A percentile compares a stretch with the other conserved stretches of the same genome.
phyloP scores from a whole-genome alignment of 2,113 vertebrate genomes.

The Gila orcuttii region DNA sequence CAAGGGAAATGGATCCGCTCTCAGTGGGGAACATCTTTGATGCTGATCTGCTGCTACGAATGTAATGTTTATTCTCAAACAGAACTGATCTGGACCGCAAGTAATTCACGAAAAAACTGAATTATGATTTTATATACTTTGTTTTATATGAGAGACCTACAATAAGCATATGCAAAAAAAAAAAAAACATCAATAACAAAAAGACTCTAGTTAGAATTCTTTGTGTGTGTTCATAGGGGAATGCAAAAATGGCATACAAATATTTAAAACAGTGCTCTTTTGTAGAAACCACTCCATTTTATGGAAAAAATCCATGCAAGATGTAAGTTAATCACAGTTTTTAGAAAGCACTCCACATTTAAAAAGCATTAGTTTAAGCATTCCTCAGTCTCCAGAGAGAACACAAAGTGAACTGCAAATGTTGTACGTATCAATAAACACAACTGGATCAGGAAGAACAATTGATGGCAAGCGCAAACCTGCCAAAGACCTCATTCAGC shows the following conservation, averaged over 20 bases:
- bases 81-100: neutral
- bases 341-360: neutral
- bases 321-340: neutral
- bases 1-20: conserved; percentile 9
- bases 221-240: neutral
- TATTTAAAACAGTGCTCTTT: neutral
- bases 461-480: conserved; percentile 51
- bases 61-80: conserved; percentile 21
- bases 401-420: neutral
- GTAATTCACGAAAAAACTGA: neutral
- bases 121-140: neutral
- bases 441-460: neutral
- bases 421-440: neutral
- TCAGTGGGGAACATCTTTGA: conserved; percentile 14
- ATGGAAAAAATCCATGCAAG: neutral
- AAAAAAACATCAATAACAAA: too few species aligned
- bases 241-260: neutral
- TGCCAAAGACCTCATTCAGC: conserved; percentile 68
- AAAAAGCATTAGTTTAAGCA: neutral
- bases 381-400: neutral
- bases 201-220: neutral
- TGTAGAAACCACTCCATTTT: neutral
- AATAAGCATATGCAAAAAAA: neutral
- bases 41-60: neutral
- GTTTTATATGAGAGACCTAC: neutral